Base-by-base conservation (phyloP, 2,797 vertebrate genomes). In the Pipistrellus nathusii region DNA sequence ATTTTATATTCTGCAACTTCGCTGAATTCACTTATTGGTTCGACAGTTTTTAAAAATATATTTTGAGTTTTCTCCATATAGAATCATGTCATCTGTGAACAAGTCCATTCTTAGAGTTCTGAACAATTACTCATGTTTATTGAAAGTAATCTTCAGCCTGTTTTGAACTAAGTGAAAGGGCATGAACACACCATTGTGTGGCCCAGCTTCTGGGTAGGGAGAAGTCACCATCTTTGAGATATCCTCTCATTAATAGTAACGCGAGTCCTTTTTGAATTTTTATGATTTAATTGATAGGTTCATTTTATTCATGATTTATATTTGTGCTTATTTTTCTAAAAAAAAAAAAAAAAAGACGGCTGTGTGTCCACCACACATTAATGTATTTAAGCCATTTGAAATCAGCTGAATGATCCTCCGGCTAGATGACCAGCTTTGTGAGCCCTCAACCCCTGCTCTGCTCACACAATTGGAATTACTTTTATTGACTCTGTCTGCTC, bases 381-480 rank as follows among this genome's bases (percentile, higher is more conserved):
- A 59, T 6, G 32, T 2, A 27, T 15, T 21, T 35, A 17, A 55
- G 4, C 30, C 4, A 1, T 6, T 64, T 38, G 2, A 23, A 51
- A 46, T 10, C 1, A 6, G 41, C 8, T 0, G 25, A 64, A 3
- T 0, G 11, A 7, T 8, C 11, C 35, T 23, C 51, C 55, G 21
- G 17, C 35, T 5, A 1, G 1, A 4, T 3, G 1, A 1, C 21
- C 18, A 0, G 15, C 21, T 8, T 1, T 0, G 3, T 0, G 0
- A 13, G 38, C 71, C 15, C 0, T 0, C 0, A 1, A 38, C 44
- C 53, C 30, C 23, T 3, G 1, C 75, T 62, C 25, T 13, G 15
- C 71, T 17, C 38, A 44, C 21, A 38, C 32, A 5, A 0, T 0
- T 4, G 55, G 55, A 25, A 41, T 75, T 23, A 35, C 14, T 41